A percentile compares a stretch with the other conserved stretches of the same genome.
These are phyloP conservation scores for Dipodomys ordii DNA, from an alignment of 2,113 vertebrate genomes.

Conservation along the genomic window DNA sequence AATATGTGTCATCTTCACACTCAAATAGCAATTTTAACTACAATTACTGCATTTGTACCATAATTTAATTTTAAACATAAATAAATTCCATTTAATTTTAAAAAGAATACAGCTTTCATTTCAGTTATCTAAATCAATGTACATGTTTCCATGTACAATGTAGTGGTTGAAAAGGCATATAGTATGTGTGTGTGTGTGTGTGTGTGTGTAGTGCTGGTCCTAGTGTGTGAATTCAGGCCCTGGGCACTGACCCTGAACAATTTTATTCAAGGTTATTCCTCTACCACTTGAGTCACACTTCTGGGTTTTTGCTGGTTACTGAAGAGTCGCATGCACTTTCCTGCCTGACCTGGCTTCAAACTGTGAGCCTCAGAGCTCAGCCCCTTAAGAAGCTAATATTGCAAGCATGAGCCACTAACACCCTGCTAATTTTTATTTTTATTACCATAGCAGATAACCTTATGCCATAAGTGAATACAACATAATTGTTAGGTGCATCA, in stretches of 20 bases:
- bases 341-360: no score
- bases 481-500: not conserved
- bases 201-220: no score
- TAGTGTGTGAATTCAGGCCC: no score
- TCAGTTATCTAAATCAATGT: conserved; percentile 11
- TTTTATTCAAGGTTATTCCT: no score
- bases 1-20: conserved; percentile 69
- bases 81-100: not conserved
- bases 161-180: not conserved
- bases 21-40: conserved; percentile 50
- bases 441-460: not conserved
- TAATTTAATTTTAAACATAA: not conserved
- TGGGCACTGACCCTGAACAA: no score
- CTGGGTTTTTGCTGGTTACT: no score
- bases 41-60: not conserved
- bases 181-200: no score
- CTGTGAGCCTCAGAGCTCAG: no score
- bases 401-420: no score
- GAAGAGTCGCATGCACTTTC: no score
- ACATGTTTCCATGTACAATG: not conserved
- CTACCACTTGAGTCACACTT: no score
- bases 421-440: not conserved
- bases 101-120: conserved; percentile 10
- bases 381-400: no score
- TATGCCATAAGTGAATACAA: not conserved